Base-by-base conservation (phyloP, 2,888 invertebrate species). In the Pristionchus fissidentatus region DNA sequence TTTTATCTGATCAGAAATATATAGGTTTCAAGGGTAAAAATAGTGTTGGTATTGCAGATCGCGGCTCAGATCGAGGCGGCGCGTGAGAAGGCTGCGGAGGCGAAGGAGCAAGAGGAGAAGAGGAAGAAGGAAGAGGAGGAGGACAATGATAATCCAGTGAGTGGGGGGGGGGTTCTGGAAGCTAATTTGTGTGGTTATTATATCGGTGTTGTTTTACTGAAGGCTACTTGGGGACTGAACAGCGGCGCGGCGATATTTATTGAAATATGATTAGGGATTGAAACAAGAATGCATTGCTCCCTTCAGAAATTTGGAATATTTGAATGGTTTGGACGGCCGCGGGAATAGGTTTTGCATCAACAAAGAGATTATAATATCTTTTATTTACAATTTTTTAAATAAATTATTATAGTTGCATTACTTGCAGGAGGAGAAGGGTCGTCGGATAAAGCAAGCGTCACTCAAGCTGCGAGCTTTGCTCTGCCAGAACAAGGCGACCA, bases 11-110 rank as follows among this genome's bases (percentile, higher is more conserved):
- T n/a, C n/a, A n/a, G n/a, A n/a, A n/a, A n/a, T n/a, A n/a, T n/a
- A n/a, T n/a, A n/a, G n/a, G n/a, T n/a, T n/a, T n/a, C n/a, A n/a
- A n/a, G n/a, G n/a, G n/a, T n/a, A n/a, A n/a, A n/a, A n/a, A n/a
- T n/a, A n/a, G n/a, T n/a, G n/a, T n/a, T n/a, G n/a, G n/a, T n/a
- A 8, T 77, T 77, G 75, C 49, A 77, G 75, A 77, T 77, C 19
- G 49, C 75, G 19, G 49, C 49, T 77, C 75, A 49, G 29, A 77
- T 77, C 1, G 75, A 46, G 60, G 57, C 8, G 3, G 60, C 79
- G 15, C 79, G 79, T 5, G 60, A 79, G 55, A 49, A 57, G 43
- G 57, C 79, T 3, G 57, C 57, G 8, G 46, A 60, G 43, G 49
- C 38, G 15, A 57, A 19, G 41, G 79, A 26, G 5, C 32, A 57